These are phyloP conservation scores for Poecile atricapillus DNA, from an alignment of 2,113 vertebrate genomes.

Conservation along the genomic window DNA sequence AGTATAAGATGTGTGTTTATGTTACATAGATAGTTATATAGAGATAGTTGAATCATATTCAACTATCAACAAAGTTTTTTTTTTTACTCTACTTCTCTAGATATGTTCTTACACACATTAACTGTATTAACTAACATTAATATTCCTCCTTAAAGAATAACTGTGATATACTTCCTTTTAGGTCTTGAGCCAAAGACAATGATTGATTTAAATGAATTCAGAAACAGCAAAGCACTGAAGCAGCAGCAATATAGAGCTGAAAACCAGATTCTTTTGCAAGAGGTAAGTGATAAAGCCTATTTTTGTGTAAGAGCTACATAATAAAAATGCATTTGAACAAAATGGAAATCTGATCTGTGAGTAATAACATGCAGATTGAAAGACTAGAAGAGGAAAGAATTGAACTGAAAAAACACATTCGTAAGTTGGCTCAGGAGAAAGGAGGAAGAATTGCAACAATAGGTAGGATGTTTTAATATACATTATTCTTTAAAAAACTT, in stretches of 20 bases:
- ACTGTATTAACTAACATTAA: background rate
- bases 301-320: background rate
- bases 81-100: background rate
- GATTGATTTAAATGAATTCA: constrained; percentile 90
- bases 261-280: constrained; percentile 94
- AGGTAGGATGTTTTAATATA: constrained; percentile 54
- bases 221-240: constrained; percentile 79
- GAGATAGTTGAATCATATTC: background rate
- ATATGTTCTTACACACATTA: background rate
- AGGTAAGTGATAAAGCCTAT: constrained; percentile 74
- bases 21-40: background rate
- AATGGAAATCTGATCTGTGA: background rate
- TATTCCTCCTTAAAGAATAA: background rate
- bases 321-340: background rate
- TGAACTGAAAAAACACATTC: constrained; percentile 87
- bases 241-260: constrained; percentile 90
- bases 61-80: background rate
- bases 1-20: background rate
- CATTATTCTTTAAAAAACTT: background rate
- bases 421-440: constrained; percentile 87
- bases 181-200: constrained; percentile 86
- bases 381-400: constrained; percentile 91
- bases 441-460: constrained; percentile 70
- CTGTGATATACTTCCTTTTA: constrained; percentile 58
- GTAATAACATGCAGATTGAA: constrained; percentile 82